Evolutionary conservation across 2,888 invertebrate species (phyloP).

Genomic region (Kuschelorhynchus macadamiae): DNA sequence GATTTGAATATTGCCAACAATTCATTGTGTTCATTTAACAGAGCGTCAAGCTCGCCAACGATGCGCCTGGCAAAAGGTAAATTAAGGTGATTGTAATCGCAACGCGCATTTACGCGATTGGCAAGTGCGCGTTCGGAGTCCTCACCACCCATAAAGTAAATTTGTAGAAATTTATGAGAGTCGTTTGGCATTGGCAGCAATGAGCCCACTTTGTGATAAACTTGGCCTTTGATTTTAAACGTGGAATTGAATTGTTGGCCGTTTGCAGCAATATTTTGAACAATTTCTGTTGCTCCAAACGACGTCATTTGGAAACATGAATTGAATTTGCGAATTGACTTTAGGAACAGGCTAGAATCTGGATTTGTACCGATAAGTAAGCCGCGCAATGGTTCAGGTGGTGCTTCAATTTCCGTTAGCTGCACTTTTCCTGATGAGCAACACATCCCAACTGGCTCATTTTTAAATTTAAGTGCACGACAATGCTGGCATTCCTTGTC

Average conservation of each 20-base stretch:
- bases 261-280: no score
- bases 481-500: neutral
- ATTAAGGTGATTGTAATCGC: neutral
- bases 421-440: neutral
- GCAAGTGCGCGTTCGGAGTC: neutral
- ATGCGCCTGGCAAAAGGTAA: neutral
- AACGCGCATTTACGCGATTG: neutral
- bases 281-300: neutral
- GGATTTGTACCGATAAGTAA: neutral
- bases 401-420: neutral
- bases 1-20: neutral
- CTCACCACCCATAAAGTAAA: conserved; percentile 18
- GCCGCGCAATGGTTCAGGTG: neutral
- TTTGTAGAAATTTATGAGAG: conserved; percentile 18
- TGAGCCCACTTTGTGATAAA: conserved; percentile 14
- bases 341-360: neutral
- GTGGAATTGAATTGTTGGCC: no score
- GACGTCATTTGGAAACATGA: neutral
- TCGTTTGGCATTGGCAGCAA: neutral
- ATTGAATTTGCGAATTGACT: neutral
- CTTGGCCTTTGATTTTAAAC: conserved; percentile 13
- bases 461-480: neutral
- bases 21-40: neutral
- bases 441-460: neutral
- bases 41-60: neutral